Base-by-base conservation (phyloP, 1,140 invertebrate genomes). In the Ceratosolen solmsi region DNA sequence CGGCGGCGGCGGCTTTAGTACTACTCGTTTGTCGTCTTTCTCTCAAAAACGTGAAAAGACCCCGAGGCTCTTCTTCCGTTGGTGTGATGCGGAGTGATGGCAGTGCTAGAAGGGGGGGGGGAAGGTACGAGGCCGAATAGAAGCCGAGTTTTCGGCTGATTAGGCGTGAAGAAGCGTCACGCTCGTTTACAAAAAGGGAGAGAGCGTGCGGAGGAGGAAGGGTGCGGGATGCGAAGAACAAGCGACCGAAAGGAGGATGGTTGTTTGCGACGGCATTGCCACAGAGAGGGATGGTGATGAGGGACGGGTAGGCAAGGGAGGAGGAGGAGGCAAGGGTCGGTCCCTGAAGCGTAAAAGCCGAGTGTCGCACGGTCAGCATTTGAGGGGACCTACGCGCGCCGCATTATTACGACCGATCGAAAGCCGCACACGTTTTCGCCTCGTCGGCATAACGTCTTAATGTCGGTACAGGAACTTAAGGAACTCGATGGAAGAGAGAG, bases 81-180 rank as follows among this genome's bases (percentile, higher is more conserved):
- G 25, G 56, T 25, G 33, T n/a, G n/a, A n/a, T n/a, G n/a, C n/a
- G n/a, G n/a, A n/a, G n/a, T n/a, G n/a, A n/a, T n/a, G n/a, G n/a
- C n/a, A n/a, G n/a, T n/a, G n/a, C n/a, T n/a, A n/a, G n/a, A n/a
- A n/a, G n/a, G n/a, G 60, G 30, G 33, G n/a, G 27, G 20, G 36
- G 54, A 38, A 20, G 30, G 49, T 4, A 5, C 51, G 13, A 13
- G 5, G 5, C 5, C 13, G 41, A 20, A 27, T 22, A 49, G 51
- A 75, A 76, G 54, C 77, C 71, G 79, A 56, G 38, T 81, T 81
- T 81, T 75, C 79, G 60, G 79, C 72, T 81, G 79, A 81, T 81
- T 81, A 81, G 79, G 79, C 79, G 79, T 81, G 79, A 81, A 81
- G 79, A 75, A 81, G 79, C 79, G 79, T 80, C 79, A 80, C 79